These are phyloP conservation scores for Campoplex nolae DNA, from an alignment of 2,888 invertebrate genomes.

Conservation along the genomic window DNA sequence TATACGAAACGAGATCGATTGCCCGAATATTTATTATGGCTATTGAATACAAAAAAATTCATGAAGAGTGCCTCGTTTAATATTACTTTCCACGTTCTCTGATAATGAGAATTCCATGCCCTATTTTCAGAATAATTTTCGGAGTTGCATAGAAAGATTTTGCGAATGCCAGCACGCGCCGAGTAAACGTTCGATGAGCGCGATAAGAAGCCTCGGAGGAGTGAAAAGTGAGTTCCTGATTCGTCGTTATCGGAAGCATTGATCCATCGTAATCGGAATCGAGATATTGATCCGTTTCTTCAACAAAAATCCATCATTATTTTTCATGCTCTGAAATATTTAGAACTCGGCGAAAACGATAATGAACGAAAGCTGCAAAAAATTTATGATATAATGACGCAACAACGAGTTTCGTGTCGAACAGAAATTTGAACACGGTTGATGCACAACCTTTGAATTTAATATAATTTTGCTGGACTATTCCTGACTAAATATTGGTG, in stretches of 20 bases:
- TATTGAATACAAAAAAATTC: neutral
- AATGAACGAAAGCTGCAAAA: no score
- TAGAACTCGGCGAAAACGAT: neutral
- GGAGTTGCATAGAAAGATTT: neutral
- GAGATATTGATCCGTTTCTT: neutral
- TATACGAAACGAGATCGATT: no score
- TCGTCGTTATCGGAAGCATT: conserved; percentile 6
- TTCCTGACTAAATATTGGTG: no score
- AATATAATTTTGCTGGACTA: neutral
- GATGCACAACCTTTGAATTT: neutral
- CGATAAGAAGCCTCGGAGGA: conserved; percentile 17
- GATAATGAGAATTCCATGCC: no score
- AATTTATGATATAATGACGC: neutral
- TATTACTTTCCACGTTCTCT: no score
- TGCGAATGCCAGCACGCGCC: neutral
- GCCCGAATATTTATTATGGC: no score
- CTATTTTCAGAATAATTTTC: no score
- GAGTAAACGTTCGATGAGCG: neutral
- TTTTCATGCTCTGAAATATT: no score
- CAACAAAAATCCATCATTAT: no score
- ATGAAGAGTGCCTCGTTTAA: neutral
- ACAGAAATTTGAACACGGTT: neutral
- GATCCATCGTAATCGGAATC: conserved; percentile 1
- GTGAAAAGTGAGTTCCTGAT: conserved; percentile 17
- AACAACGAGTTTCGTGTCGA: neutral